Evolutionary conservation across 2,888 invertebrate genomes (phyloP).

Genomic region (Yponomeuta cagnagella): DNA sequence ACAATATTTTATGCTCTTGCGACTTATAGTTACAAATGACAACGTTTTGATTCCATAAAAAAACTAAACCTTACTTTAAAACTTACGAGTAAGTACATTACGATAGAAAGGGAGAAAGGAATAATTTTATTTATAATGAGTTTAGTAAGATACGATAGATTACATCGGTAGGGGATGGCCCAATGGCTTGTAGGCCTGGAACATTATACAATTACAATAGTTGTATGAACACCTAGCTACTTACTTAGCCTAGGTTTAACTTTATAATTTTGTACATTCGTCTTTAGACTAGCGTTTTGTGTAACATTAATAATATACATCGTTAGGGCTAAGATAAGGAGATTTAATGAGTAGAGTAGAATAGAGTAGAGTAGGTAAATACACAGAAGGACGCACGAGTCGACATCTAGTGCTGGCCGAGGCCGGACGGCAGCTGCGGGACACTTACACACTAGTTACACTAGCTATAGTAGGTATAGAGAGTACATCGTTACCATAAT

Average conservation of each 20-base stretch:
- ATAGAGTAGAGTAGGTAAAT: no score
- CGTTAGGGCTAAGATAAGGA: slow-evolving; percentile 20
- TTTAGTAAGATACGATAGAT: neutral
- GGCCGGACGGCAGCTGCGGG: slow-evolving; percentile 19
- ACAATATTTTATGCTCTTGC: slow-evolving; percentile 62
- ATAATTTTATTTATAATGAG: slow-evolving; percentile 21
- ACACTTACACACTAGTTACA: neutral
- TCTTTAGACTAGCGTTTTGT: slow-evolving; percentile 12
- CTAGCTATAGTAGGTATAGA: neutral
- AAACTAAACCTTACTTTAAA: slow-evolving; percentile 57
- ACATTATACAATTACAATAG: no score
- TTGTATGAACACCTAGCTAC: no score
- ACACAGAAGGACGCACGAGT: slow-evolving; percentile 36
- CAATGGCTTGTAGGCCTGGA: no score
- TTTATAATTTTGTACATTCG: slow-evolving; percentile 22
- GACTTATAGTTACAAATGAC: slow-evolving; percentile 69
- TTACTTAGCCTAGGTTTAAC: slow-evolving; percentile 8
- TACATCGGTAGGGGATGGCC: no score
- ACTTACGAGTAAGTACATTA: slow-evolving; percentile 24
- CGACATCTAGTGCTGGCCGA: slow-evolving; percentile 29
- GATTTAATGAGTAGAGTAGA: slow-evolving; percentile 17
- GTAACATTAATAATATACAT: slow-evolving; percentile 17
- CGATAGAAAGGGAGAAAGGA: slow-evolving; percentile 22
- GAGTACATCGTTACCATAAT: slow-evolving; percentile 18
- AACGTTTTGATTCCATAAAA: slow-evolving; percentile 63